Conservation (phyloP, 2,888 invertebrate genomes). For the Drosophila infuscata region DNA sequence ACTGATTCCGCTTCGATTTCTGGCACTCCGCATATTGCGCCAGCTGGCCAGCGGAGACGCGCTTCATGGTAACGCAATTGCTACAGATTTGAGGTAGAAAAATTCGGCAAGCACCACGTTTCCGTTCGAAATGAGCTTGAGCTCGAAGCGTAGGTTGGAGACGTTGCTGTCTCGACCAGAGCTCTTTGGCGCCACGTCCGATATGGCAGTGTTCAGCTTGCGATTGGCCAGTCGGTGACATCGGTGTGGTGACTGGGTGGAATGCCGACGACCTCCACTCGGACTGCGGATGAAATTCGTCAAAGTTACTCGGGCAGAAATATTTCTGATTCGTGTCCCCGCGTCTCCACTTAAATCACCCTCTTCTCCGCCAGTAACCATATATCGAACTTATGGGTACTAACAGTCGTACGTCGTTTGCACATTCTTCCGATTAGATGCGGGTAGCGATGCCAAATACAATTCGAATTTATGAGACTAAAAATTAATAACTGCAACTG, state of each 20-base stretch:
- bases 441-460: not conserved
- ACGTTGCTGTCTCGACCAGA: not conserved
- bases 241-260: not conserved
- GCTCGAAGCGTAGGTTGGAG: slow-evolving; percentile 10
- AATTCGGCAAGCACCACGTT: slow-evolving; percentile 62
- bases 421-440: slow-evolving; percentile 19
- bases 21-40: slow-evolving; percentile 13
- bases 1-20: not conserved
- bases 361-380: slow-evolving; percentile 44
- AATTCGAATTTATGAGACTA: not conserved
- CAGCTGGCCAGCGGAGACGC: slow-evolving; percentile 50
- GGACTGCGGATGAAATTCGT: slow-evolving; percentile 36
- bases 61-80: slow-evolving; percentile 59
- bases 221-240: not conserved
- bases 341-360: slow-evolving; percentile 46
- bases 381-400: slow-evolving; percentile 26
- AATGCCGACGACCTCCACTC: not conserved
- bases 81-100: slow-evolving; percentile 54
- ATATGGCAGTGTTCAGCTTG: slow-evolving; percentile 33
- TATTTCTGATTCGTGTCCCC: slow-evolving; percentile 56
- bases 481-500: not conserved
- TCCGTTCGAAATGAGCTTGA: slow-evolving; percentile 58
- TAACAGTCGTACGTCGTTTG: not conserved
- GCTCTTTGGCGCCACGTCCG: slow-evolving; percentile 15
- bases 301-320: slow-evolving; percentile 48